phyloP scores from a whole-genome alignment of 2,888 invertebrate species.

The Synanthedon vespiformis region DNA sequence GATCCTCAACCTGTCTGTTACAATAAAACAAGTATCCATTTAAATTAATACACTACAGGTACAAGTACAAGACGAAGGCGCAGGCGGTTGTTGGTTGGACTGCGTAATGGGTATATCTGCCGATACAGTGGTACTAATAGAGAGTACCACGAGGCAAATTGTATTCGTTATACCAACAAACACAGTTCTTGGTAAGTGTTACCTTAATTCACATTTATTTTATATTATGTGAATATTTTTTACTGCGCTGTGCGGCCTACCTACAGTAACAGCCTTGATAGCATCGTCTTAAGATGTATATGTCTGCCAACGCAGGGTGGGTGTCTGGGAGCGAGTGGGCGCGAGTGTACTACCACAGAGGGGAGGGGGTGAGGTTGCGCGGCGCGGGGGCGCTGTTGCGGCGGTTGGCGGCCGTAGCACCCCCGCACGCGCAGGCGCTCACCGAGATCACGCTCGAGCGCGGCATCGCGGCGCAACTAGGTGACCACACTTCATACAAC shows the following conservation, averaged over 20 bases:
- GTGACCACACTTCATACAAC: slow-evolving; percentile 16
- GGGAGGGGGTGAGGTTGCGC: slow-evolving; percentile 89
- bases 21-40: no score
- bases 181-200: slow-evolving; percentile 74
- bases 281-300: no score
- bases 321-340: slow-evolving; percentile 74
- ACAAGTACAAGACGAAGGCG: slow-evolving; percentile 69
- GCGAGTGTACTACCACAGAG: slow-evolving; percentile 91
- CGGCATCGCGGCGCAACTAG: slow-evolving; percentile 84
- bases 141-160: slow-evolving; percentile 83
- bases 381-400: slow-evolving; percentile 84
- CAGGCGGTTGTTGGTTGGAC: slow-evolving; percentile 71
- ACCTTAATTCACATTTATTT: not conserved
- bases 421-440: slow-evolving; percentile 77
- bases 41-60: slow-evolving; percentile 58
- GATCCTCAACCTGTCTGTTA: no score
- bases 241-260: no score
- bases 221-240: not conserved
- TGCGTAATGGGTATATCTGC: slow-evolving; percentile 88
- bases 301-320: slow-evolving; percentile 39
- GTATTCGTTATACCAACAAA: slow-evolving; percentile 88
- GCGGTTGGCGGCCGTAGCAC: slow-evolving; percentile 83
- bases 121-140: slow-evolving; percentile 88
- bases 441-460: slow-evolving; percentile 82
- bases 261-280: no score